Evolutionary conservation across 1,140 invertebrate genomes (phyloP), one percentile per base, ranked within the genome.

Genomic region (Solenopsis invicta): DNA sequence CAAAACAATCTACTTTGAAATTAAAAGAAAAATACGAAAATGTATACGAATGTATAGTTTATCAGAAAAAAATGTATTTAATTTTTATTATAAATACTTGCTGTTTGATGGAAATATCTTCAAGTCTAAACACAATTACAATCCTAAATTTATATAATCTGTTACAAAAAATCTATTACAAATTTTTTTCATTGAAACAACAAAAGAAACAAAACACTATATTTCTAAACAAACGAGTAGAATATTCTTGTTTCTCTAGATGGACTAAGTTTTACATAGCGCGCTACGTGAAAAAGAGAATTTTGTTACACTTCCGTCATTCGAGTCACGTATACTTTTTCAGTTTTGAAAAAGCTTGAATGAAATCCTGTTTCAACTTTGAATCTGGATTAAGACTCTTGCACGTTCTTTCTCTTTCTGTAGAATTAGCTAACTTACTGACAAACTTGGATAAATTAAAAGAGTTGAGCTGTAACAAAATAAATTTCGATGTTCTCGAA

Each of bases 321-420:
- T 59, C n/a, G n/a, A 45, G 12, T 77, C 8, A 10, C 52, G 3
- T 56, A 10, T 21, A 37, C 2, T 29, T 56, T 64, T 29, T 18
- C 18, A 4, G 16, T 18, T 56, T 75, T 0, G 2, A 77, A 64
- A 64, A 64, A 9, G 45, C 45, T 48, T 45, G 45, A 1, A 48
- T 77, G 48, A 6, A 0, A 64, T 3, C n/a, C 52, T 13, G 29
- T 34, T 50, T 52, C 9, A 12, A 64, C 6, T 21, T 52, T 4
- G n/a, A 52, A 80, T 67, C 62, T 52, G 24, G 13, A 5, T 80
- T 67, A n/a, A 67, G 34, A 52, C n/a, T 67, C 18, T 61, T 12
- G 45, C 8, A 50, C 18, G 52, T 52, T 34, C 45, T 78, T 1
- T 45, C 45, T 52, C 18, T 67, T 1, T 41, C n/a, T 41, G 29